A percentile compares a stretch with the other conserved stretches of the same genome.
These are phyloP conservation scores for Margarornis squamiger DNA, from an alignment of 2,797 vertebrate genomes.

Conservation along the genomic window DNA sequence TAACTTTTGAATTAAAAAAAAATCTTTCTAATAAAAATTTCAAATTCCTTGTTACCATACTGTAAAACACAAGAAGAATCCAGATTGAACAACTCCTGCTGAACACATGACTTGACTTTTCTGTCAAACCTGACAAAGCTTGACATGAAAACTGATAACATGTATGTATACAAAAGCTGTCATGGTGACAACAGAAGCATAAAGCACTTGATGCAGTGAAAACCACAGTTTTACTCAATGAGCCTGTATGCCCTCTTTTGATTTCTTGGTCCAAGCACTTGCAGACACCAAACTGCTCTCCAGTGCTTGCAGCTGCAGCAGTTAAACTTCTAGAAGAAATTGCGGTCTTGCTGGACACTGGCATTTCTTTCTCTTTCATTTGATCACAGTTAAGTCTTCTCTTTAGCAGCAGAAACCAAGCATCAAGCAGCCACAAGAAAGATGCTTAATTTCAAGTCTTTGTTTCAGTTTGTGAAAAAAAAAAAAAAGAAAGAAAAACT, in stretches of 20 bases:
- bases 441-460: neutral
- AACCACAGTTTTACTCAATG: neutral
- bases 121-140: neutral
- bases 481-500: neutral
- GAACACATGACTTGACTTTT: neutral
- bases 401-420: neutral
- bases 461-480: neutral
- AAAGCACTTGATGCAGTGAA: neutral
- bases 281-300: neutral
- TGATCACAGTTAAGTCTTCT: accelerated
- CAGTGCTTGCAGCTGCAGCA: neutral
- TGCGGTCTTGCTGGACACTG: neutral
- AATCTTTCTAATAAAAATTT: neutral
- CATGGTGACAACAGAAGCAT: neutral
- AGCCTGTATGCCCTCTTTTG: neutral
- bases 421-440: neutral
- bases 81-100: neutral
- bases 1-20: neutral
- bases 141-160: neutral
- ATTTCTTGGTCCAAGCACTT: neutral
- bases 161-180: neutral
- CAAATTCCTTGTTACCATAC: neutral
- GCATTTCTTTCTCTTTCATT: neutral
- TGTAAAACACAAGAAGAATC: neutral
- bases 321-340: neutral